Evolutionary conservation across 2,113 vertebrate species (phyloP).

Genomic region (Mirza zaza): DNA sequence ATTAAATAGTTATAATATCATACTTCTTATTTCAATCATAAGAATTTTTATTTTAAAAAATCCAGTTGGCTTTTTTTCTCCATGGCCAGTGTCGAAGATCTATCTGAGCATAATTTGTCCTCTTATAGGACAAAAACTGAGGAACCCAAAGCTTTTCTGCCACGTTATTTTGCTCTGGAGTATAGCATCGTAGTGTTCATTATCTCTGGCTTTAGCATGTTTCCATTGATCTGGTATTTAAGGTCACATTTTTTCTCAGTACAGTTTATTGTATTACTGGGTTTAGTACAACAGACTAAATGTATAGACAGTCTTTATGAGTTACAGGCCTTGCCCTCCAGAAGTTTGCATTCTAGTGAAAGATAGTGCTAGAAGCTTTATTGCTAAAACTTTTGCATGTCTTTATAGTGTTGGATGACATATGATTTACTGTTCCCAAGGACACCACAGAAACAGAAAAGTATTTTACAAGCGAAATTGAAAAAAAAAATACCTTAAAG

Average conservation of each 20-base stretch:
- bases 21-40: neutral
- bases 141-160: neutral
- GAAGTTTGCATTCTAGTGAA: neutral
- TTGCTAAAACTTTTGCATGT: neutral
- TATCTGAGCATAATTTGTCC: accelerated
- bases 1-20: neutral
- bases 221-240: neutral
- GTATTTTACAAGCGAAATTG: neutral
- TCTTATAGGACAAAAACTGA: accelerated
- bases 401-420: neutral
- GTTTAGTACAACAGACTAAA: neutral
- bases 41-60: neutral
- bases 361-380: neutral
- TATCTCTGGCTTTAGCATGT: neutral
- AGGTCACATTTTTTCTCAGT: neutral
- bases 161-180: neutral
- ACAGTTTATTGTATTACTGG: accelerated
- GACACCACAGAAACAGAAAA: neutral
- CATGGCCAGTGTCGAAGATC: accelerated
- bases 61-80: neutral
- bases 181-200: neutral
- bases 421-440: neutral
- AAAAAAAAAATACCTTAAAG: neutral
- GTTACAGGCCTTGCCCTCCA: neutral
- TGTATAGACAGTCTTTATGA: accelerated